These are phyloP conservation scores for Bradypus variegatus DNA, from an alignment of 2,797 vertebrate species.

Conservation along the genomic window DNA sequence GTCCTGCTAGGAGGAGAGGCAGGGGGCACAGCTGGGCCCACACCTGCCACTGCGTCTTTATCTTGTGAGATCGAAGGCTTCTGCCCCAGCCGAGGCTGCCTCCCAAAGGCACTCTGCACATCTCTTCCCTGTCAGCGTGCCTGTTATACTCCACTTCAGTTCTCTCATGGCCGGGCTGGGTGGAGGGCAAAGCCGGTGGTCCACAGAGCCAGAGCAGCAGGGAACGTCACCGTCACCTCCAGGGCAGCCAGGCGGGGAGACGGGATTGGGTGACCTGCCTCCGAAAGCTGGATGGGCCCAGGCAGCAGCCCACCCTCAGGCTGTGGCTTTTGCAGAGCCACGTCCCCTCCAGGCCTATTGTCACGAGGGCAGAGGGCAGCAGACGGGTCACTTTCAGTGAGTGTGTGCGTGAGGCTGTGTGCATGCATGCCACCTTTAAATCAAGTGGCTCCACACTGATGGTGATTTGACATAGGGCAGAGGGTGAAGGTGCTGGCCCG, in stretches of 20 bases:
- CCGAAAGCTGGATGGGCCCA: neutral
- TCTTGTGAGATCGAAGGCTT: neutral
- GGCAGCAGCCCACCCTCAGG: accelerated
- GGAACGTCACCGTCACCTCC: accelerated
- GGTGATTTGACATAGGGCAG: neutral
- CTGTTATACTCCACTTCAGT: neutral
- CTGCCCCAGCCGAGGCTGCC: neutral
- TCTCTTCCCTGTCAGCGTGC: accelerated
- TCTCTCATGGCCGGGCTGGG: neutral
- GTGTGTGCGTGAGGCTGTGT: accelerated
- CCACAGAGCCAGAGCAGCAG: neutral
- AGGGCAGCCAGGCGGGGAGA: neutral
- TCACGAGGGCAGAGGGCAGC: neutral
- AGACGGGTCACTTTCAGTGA: accelerated
- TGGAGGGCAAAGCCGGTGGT: neutral
- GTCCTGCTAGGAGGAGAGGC: neutral
- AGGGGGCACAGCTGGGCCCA: neutral
- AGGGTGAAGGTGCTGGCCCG: neutral
- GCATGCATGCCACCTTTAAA: accelerated
- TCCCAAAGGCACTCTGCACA: neutral
- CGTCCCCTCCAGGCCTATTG: accelerated
- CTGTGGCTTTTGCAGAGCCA: neutral
- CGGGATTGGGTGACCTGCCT: neutral
- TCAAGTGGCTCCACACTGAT: accelerated
- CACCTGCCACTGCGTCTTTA: accelerated